phyloP scores from a whole-genome alignment of 1,140 invertebrate genomes.

The Aricia agestis region DNA sequence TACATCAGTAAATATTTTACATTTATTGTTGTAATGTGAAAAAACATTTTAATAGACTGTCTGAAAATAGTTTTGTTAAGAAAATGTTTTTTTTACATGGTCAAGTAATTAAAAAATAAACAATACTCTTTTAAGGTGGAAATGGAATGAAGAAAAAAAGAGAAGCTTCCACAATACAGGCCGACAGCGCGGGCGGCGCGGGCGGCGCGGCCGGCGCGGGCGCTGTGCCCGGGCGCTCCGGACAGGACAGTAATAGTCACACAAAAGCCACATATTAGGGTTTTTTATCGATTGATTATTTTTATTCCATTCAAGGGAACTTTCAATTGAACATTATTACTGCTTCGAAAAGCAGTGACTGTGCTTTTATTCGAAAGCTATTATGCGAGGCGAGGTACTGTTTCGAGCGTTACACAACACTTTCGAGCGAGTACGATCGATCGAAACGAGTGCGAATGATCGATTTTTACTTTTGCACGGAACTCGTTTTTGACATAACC shows the following conservation, averaged over 20 bases:
- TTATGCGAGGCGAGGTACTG: conserved; percentile 5
- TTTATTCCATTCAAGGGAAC: conserved; percentile 19
- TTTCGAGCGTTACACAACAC: not conserved
- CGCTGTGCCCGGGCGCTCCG: not conserved
- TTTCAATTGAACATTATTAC: not conserved
- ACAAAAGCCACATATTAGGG: conserved; percentile 33
- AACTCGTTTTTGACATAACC: conserved; percentile 28
- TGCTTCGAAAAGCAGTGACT: not conserved
- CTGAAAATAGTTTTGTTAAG: too few species aligned
- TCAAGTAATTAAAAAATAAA: not conserved
- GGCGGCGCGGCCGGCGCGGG: not conserved
- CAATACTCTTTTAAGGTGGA: conserved; percentile 50
- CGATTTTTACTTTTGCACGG: conserved; percentile 11
- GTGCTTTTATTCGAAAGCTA: conserved; percentile 16
- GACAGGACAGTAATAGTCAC: conserved; percentile 38
- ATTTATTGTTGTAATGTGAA: too few species aligned
- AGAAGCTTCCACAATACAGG: conserved; percentile 21
- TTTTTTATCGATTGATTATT: conserved; percentile 23
- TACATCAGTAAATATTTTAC: too few species aligned
- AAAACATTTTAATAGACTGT: too few species aligned
- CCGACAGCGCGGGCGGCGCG: not conserved
- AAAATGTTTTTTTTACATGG: not conserved
- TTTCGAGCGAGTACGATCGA: conserved; percentile 4
- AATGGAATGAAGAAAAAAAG: conserved; percentile 55
- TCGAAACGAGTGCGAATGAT: conserved; percentile 14